phyloP scores from a whole-genome alignment of 1,140 invertebrate genomes.

The Drosophila nasuta region DNA sequence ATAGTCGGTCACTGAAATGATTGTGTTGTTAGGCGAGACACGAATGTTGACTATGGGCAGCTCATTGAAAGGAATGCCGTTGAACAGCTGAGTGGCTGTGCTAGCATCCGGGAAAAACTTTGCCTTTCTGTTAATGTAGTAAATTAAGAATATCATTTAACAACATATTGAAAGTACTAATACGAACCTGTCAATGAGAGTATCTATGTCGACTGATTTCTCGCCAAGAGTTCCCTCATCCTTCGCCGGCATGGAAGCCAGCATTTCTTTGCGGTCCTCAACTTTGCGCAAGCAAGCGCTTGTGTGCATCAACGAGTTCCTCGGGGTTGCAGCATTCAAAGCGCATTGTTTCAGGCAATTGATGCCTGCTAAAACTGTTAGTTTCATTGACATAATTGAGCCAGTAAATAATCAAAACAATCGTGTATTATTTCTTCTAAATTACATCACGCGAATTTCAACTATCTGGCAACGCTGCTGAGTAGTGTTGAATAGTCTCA shows the following conservation, averaged over 20 bases:
- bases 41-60: constrained; percentile 93
- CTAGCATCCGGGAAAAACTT: constrained; percentile 91
- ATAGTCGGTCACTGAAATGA: constrained; percentile 90
- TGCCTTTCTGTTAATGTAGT: constrained; percentile 86
- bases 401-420: constrained; percentile 9
- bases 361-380: constrained; percentile 40
- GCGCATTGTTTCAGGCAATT: constrained; percentile 32
- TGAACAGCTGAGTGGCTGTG: constrained; percentile 90
- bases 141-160: neutral
- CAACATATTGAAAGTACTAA: neutral
- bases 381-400: constrained; percentile 65
- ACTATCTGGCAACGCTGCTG: constrained; percentile 17
- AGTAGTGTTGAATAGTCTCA: constrained; percentile 24
- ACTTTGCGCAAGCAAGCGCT: constrained; percentile 84
- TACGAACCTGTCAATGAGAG: constrained; percentile 76
- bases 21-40: constrained; percentile 94
- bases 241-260: constrained; percentile 86
- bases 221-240: constrained; percentile 90
- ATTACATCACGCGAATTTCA: constrained; percentile 42
- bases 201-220: constrained; percentile 87
- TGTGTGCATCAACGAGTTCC: constrained; percentile 74
- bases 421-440: constrained; percentile 18
- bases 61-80: constrained; percentile 91
- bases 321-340: neutral
- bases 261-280: constrained; percentile 87